A percentile compares a stretch with the other conserved stretches of the same genome.
Evolutionary conservation across 1,140 invertebrate genomes (phyloP).

Genomic region (Drosophila bifasciata): DNA sequence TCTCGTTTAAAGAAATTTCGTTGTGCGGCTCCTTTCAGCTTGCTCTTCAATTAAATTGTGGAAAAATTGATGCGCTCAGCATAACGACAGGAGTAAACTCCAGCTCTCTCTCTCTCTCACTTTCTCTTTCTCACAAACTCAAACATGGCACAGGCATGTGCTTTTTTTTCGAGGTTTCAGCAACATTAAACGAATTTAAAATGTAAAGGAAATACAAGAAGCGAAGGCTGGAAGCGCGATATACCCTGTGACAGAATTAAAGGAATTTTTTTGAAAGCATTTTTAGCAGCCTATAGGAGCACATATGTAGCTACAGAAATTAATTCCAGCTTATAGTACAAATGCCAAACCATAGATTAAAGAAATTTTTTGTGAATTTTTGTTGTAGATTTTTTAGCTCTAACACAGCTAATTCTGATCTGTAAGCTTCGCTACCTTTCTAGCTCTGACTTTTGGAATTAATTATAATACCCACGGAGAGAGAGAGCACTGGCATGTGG

Average conservation of each 20-base stretch:
- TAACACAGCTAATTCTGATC: too few relatives aligned
- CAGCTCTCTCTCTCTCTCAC: neutral
- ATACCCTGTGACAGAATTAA: conserved; percentile 1
- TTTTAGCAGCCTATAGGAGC: too few relatives aligned
- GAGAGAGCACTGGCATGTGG: neutral
- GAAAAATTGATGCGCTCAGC: conserved; percentile 60
- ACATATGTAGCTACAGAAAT: too few relatives aligned
- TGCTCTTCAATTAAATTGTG: conserved; percentile 72
- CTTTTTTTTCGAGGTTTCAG: neutral
- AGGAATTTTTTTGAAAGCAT: too few relatives aligned
- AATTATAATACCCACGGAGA: conserved; percentile 18
- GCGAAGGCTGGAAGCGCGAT: too few relatives aligned
- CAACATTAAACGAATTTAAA: conserved; percentile 26
- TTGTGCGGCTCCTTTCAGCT: conserved; percentile 39
- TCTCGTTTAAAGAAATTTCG: conserved; percentile 49
- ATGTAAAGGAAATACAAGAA: neutral
- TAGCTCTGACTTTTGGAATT: neutral
- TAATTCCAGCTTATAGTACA: too few relatives aligned
- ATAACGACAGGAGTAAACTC: neutral
- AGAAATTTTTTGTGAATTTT: too few relatives aligned
- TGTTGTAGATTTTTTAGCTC: too few relatives aligned
- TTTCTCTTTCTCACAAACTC: neutral
- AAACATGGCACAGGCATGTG: neutral
- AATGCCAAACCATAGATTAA: too few relatives aligned
- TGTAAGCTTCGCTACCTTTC: too few relatives aligned